Evolutionary conservation across 92 coral and sea anemone species (phyloP).

Genomic region (Desmophyllum pertusum): DNA sequence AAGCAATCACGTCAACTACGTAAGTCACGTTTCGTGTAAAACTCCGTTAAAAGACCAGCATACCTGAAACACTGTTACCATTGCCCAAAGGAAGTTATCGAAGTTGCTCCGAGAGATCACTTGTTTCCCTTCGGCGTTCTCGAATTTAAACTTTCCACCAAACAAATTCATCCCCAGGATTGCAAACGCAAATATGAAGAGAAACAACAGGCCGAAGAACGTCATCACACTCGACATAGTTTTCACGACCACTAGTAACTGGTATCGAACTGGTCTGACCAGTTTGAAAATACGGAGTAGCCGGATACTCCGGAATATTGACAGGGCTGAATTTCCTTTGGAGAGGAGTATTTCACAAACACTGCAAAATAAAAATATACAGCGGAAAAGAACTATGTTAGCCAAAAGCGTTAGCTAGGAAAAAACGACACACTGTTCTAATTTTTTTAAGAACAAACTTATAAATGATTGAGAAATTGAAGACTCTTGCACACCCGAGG

Average conservation of each 20-base stretch:
- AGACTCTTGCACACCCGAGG: too few relatives aligned
- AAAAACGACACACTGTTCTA: neutral
- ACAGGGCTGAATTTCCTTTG: constrained; percentile 74
- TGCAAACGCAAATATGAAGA: constrained; percentile 96
- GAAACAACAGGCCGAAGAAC: constrained; percentile 88
- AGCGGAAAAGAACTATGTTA: too few relatives aligned
- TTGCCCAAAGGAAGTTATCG: constrained; percentile 92
- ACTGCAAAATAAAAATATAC: constrained; percentile 13
- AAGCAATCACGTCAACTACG: too few relatives aligned
- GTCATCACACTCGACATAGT: constrained; percentile 98
- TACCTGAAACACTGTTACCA: constrained; percentile 98
- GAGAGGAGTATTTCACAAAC: constrained; percentile 79
- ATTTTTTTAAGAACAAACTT: too few relatives aligned
- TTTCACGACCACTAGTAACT: constrained; percentile 82
- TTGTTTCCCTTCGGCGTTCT: constrained; percentile 53
- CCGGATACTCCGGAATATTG: constrained; percentile 91
- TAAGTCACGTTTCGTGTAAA: too few relatives aligned
- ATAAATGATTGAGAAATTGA: too few relatives aligned
- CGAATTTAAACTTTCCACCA: constrained; percentile 87
- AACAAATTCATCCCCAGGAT: constrained; percentile 97
- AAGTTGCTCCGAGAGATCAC: constrained; percentile 83
- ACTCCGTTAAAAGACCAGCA: neutral
- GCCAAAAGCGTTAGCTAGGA: too few relatives aligned
- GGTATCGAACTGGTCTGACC: constrained; percentile 96
- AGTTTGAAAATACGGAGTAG: constrained; percentile 95